A percentile compares a stretch with the other conserved stretches of the same genome.
phyloP scores from a whole-genome alignment of 1,140 invertebrate genomes.

The Saccostrea cuccullata region DNA sequence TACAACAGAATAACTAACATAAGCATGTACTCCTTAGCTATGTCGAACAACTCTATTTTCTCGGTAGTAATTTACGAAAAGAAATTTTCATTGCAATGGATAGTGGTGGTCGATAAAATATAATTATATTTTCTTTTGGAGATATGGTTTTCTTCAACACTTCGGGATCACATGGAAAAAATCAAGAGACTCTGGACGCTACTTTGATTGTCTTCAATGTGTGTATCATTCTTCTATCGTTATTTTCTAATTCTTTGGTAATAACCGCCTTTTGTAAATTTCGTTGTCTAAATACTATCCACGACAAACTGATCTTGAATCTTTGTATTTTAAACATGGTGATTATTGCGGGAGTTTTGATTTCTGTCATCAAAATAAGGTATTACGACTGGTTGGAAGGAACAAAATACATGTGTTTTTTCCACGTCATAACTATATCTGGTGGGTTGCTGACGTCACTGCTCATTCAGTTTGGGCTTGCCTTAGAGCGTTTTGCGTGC shows the following conservation, averaged over 20 bases:
- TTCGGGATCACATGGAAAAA: not conserved
- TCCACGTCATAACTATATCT: not conserved
- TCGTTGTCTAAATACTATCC: not conserved
- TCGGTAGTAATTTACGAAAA: no score
- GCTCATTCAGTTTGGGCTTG: not conserved
- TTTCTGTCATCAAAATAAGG: not conserved
- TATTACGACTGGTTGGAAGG: conserved; percentile 7
- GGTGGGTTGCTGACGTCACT: not conserved
- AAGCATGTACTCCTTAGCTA: no score
- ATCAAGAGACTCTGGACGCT: not conserved
- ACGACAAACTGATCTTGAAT: conserved; percentile 7
- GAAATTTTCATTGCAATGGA: no score
- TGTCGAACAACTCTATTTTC: no score
- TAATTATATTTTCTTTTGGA: not conserved
- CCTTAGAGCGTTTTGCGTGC: not conserved
- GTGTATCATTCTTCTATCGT: not conserved
- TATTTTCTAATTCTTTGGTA: not conserved
- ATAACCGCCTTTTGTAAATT: not conserved
- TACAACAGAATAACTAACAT: no score
- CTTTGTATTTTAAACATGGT: not conserved
- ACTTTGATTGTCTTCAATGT: not conserved
- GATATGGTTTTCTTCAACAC: not conserved
- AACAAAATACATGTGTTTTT: conserved; percentile 8
- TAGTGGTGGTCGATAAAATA: no score
- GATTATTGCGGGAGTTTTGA: not conserved